Base-by-base conservation (phyloP, 1,140 invertebrate genomes). In the Saccostrea cuccullata region DNA sequence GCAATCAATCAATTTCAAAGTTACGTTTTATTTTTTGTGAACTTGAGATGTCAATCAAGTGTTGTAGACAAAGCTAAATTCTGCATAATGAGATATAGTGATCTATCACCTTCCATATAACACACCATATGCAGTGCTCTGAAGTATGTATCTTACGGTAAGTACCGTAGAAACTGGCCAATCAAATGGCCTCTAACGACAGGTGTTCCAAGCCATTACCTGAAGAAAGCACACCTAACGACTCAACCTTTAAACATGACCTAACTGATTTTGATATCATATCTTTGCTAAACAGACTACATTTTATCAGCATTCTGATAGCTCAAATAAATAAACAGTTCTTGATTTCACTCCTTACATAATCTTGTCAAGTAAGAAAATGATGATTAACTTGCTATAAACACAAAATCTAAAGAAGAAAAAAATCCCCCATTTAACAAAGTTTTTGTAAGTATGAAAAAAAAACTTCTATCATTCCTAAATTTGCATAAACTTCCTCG, bases 321-420 rank as follows among this genome's bases (percentile, higher is more conserved):
- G 30, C 70, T 77, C 26, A 26, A 77, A 77, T 77, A 36, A 77
- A 77, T 77, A 77, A 77, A 77, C 26, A 77, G 70, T 12, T 77
- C 70, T 77, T 77, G 70, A 77, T 77, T 77, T 77, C 70, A 77
- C 70, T 77, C 70, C 70, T 77, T 77, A 77, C 70, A 77, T 77
- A 77, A 77, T 77, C 23, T 36, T 77, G 23, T 40, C 26, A 36
- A 77, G 70, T 36, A 77, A 77, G 23, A 77, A 77, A 77, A 77
- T 20, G 47, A 77, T 77, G 70, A 77, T 15, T 0, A 77, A 77
- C 70, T 77, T 77, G 8, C 26, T 26, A 36, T 77, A 77, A 36
- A 77, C 26, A 77, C 4, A 30, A 26, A 73, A 36, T 77, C 17
- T 64, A 64, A 17, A 64, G 30, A 36, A 2, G 30, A 67, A 23